Conservation (phyloP, 2,113 vertebrate species). For the Colistium nudipinnis region DNA sequence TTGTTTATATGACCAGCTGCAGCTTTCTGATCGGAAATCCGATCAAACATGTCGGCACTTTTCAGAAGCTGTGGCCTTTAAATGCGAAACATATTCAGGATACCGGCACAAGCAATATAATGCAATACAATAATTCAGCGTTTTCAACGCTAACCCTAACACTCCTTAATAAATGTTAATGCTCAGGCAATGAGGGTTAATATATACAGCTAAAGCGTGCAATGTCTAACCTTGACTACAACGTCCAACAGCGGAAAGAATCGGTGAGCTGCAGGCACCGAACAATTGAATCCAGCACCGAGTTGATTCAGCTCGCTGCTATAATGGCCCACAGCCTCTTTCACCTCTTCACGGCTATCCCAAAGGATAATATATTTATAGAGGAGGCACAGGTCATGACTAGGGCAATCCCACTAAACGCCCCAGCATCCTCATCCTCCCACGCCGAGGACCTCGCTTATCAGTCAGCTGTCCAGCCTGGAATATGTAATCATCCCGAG, state of each 20-base stretch:
- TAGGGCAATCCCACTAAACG: conserved; percentile 41
- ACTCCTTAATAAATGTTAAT: too few species aligned
- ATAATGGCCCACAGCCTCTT: conserved; percentile 11
- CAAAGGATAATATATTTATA: background rate
- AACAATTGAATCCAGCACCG: conserved; percentile 46
- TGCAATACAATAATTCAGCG: background rate
- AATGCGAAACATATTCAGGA: background rate
- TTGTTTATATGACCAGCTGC: too few species aligned
- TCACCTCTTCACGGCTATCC: conserved; percentile 14
- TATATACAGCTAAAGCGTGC: too few species aligned
- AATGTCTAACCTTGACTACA: background rate
- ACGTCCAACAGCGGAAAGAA: conserved; percentile 38
- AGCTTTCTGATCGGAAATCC: too few species aligned
- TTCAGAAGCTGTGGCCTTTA: background rate
- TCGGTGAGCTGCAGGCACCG: conserved; percentile 31
- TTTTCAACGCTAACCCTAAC: too few species aligned
- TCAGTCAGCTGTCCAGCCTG: conserved; percentile 1
- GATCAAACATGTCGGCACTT: background rate
- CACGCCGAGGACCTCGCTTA: background rate
- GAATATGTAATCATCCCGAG: background rate
- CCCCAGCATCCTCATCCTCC: conserved; percentile 12
- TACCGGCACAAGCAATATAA: background rate
- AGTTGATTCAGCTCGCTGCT: conserved; percentile 49
- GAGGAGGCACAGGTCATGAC: conserved; percentile 15
- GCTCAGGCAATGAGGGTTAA: background rate